Percentiles rank a stretch among this genome's conserved stretches.
Evolutionary conservation across 1,140 invertebrate species (phyloP).

Genomic region (Drosophila tropicalis): DNA sequence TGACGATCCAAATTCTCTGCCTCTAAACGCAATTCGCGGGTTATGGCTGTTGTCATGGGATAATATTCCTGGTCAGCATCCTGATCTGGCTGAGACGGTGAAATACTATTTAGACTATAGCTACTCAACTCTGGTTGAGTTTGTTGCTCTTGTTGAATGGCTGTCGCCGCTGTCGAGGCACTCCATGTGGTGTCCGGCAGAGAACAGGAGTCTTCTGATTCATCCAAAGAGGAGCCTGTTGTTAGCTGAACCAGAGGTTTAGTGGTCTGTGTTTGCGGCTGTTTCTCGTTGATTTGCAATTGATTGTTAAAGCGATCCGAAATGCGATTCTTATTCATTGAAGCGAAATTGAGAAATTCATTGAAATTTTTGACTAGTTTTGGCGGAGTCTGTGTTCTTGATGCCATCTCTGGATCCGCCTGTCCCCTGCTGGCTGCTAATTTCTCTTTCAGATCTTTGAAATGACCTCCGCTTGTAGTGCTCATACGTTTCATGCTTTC

Average conservation of each 20-base stretch:
- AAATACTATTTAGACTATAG: slow-evolving; percentile 64
- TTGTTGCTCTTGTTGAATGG: slow-evolving; percentile 67
- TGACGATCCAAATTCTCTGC: slow-evolving; percentile 92
- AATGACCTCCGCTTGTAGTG: slow-evolving; percentile 83
- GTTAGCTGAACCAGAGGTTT: slow-evolving; percentile 83
- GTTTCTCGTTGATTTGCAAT: slow-evolving; percentile 40
- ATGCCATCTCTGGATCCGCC: slow-evolving; percentile 13
- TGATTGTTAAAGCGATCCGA: slow-evolving; percentile 65
- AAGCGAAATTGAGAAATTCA: slow-evolving; percentile 91
- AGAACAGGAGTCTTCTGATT: slow-evolving; percentile 83
- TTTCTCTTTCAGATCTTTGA: slow-evolving; percentile 85
- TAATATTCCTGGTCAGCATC: slow-evolving; percentile 91
- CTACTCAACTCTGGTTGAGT: slow-evolving; percentile 63
- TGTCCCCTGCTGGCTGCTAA: slow-evolving; percentile 83
- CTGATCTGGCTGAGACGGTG: slow-evolving; percentile 85
- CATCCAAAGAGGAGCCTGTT: slow-evolving; percentile 83
- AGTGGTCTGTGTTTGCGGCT: slow-evolving; percentile 22
- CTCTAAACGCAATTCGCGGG: slow-evolving; percentile 90
- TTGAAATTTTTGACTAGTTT: slow-evolving; percentile 92
- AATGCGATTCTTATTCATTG: slow-evolving; percentile 85
- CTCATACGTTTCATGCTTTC: slow-evolving; percentile 72
- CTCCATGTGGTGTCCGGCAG: slow-evolving; percentile 79
- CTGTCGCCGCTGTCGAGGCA: slow-evolving; percentile 73
- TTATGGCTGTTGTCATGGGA: slow-evolving; percentile 93
- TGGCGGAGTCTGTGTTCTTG: slow-evolving; percentile 66